Base-by-base conservation (phyloP, 2,113 vertebrate genomes). In the Hippocampus comes region DNA sequence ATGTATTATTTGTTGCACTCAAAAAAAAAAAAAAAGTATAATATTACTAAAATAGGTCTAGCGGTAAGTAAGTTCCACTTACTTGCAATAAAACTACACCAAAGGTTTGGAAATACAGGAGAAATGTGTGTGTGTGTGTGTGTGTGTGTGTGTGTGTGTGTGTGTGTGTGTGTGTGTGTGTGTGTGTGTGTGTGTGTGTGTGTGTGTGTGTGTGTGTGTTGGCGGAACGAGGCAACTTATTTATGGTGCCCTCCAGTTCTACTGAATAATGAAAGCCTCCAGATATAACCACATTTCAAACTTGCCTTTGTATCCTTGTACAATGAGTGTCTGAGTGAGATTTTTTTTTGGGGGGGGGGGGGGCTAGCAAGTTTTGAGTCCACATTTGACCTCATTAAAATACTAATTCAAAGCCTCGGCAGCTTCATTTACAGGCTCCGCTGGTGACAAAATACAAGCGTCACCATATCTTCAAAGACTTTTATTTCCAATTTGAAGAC, bases 1-100 rank as follows among this genome's bases (percentile, higher is more conserved):
- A 74, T 83, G 80, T 87, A 84, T 89, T 91, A 90, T 89, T 90
- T 88, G 87, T 88, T 90, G 78, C 76, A 14, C 76, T 88, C 49
- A 77, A 80, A 84, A 82, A 73, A 67, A 30, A 64, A 53, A 15
- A 67, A 67, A 70, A 76, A 25, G 2, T 42, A 71, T n/a, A 67
- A 71, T 63, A 73, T 46, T 63, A 73, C 84, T 84, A 85, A 90
- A 87, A 90, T 88, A 88, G 84, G 86, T 83, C 86, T 89, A 59
- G 63, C 73, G 56, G 74, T 81, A 48, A 64, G 74, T 77, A 84
- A 89, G 82, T 89, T 84, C 78, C 81, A 78, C 86, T 89, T 89
- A 82, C 82, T 87, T 79, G 80, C 74, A 78, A 81, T 88, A 87
- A 82, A 89, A 88, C 77, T 87, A 83, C 86, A 89, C 78, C 86